Evolutionary conservation across 1,140 invertebrate genomes (phyloP).

Genomic region (Drosophila rhopaloa): DNA sequence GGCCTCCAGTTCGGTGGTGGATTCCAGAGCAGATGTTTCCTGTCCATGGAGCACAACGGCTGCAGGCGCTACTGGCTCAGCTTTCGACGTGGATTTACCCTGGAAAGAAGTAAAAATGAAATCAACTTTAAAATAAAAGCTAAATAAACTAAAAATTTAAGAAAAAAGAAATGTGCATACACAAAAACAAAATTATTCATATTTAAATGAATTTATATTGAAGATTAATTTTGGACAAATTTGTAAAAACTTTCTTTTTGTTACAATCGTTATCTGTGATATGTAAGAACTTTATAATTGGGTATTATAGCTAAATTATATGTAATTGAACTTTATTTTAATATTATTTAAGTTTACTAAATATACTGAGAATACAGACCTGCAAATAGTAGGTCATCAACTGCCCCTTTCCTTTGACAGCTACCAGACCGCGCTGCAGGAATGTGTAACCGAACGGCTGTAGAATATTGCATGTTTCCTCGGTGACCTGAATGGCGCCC

Average conservation of each 20-base stretch:
- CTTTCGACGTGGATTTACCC: constrained; percentile 56
- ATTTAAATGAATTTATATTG: no score
- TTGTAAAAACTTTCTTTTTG: no score
- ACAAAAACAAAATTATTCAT: not conserved
- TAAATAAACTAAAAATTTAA: not conserved
- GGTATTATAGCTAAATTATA: no score
- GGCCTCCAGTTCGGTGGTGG: constrained; percentile 53
- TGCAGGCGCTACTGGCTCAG: constrained; percentile 17
- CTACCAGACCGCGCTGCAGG: constrained; percentile 95
- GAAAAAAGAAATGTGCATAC: not conserved
- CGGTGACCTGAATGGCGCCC: constrained; percentile 97
- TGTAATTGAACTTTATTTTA: no score
- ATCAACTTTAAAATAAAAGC: not conserved
- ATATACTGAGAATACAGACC: constrained; percentile 77
- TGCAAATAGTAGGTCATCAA: constrained; percentile 97
- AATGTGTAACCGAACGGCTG: constrained; percentile 95
- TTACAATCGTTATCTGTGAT: no score
- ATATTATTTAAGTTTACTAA: no score
- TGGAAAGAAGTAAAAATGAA: constrained; percentile 2
- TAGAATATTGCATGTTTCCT: constrained; percentile 95
- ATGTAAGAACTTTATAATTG: no score
- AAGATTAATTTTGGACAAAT: no score
- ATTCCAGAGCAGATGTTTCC: constrained; percentile 34
- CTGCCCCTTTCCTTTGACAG: constrained; percentile 97
- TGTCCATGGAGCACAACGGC: constrained; percentile 31